Evolutionary conservation across 1,140 invertebrate species (phyloP).

Genomic region (Nasonia vitripennis): DNA sequence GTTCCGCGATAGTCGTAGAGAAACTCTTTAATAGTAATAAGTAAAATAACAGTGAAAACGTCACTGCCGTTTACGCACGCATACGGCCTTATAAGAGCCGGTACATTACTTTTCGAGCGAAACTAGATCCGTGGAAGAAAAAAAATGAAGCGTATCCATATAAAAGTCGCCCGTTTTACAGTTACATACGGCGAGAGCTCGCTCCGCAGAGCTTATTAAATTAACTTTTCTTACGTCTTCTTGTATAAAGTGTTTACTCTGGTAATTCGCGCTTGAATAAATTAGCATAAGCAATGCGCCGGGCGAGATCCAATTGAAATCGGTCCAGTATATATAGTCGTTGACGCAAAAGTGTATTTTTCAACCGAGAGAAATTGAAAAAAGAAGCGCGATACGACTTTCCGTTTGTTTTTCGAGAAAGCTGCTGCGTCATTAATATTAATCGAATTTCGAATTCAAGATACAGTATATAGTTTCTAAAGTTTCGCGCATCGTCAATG

Average conservation of each 20-base stretch:
- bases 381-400: no score
- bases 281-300: not conserved
- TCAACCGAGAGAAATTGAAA: not conserved
- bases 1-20: not conserved
- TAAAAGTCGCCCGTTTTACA: not conserved
- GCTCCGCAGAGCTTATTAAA: not conserved
- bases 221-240: not conserved
- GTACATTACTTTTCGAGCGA: not conserved
- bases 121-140: not conserved
- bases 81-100: not conserved
- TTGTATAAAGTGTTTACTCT: not conserved
- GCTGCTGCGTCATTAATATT: no score
- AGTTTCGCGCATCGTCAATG: no score
- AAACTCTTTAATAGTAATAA: not conserved
- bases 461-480: no score
- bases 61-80: not conserved
- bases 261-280: not conserved
- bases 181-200: no score
- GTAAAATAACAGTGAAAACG: not conserved
- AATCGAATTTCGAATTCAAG: no score
- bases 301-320: not conserved
- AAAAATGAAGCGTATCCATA: not conserved
- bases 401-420: no score
- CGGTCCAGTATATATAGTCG: not conserved
- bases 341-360: conserved; percentile 33